Percentiles rank a stretch among this genome's conserved stretches.
phyloP scores from a whole-genome alignment of 2,888 invertebrate species.

The Rotaria sp. region DNA sequence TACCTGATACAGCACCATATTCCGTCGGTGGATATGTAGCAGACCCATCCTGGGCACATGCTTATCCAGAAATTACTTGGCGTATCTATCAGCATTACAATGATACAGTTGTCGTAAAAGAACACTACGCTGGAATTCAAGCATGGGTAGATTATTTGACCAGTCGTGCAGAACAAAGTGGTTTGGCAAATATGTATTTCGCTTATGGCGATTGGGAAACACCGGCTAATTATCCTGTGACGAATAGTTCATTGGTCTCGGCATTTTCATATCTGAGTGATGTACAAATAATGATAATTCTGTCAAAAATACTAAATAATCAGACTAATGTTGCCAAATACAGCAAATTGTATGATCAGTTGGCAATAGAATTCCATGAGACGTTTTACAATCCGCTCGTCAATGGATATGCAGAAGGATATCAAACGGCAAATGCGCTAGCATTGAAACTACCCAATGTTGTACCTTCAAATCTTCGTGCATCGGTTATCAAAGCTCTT shows the following conservation, averaged over 20 bases:
- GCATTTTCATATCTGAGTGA: slow-evolving; percentile 28
- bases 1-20: slow-evolving; percentile 14
- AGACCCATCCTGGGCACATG: slow-evolving; percentile 24
- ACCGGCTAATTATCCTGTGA: neutral
- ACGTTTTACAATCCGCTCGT: neutral
- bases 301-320: neutral
- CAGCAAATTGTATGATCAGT: slow-evolving; percentile 2
- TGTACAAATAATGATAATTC: slow-evolving; percentile 11
- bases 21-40: slow-evolving; percentile 9
- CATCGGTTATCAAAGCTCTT: neutral
- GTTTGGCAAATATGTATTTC: slow-evolving; percentile 5
- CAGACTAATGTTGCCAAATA: neutral
- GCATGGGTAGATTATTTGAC: neutral
- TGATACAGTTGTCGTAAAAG: neutral
- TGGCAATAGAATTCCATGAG: neutral
- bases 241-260: neutral
- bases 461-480: slow-evolving; percentile 12
- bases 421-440: slow-evolving; percentile 1
- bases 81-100: slow-evolving; percentile 19
- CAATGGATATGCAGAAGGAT: slow-evolving; percentile 1
- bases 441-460: slow-evolving; percentile 14
- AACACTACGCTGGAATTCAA: neutral
- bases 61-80: slow-evolving; percentile 16
- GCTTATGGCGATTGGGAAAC: slow-evolving; percentile 28
- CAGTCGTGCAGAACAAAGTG: neutral